phyloP scores from a whole-genome alignment of 30 jellyfish, hydroid and myxozoan genomes.

The Hydractinia echinata region DNA sequence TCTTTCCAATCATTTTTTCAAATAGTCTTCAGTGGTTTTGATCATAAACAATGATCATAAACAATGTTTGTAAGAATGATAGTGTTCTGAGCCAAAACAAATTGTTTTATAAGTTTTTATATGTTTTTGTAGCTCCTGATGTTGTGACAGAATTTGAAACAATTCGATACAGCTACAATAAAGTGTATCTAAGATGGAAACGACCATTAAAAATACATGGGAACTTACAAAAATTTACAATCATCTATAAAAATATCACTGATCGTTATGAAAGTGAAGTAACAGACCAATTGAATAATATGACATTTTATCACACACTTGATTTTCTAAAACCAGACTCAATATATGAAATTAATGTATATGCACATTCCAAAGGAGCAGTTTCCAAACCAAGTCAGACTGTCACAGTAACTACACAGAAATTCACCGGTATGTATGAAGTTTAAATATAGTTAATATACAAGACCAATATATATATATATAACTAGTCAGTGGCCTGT shows the following conservation, averaged over 20 bases:
- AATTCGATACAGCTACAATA: background rate
- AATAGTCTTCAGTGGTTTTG: no score
- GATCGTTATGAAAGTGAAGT: constrained; percentile 14
- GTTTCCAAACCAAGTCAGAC: background rate
- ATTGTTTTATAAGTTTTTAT: no score
- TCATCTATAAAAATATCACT: constrained; percentile 50
- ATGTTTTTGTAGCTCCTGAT: background rate
- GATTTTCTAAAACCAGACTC: constrained; percentile 1
- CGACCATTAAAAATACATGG: constrained; percentile 70
- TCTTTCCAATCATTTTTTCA: no score
- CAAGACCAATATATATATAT: no score
- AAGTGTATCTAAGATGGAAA: constrained; percentile 50
- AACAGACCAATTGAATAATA: constrained; percentile 6
- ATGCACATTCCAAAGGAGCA: background rate
- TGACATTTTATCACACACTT: constrained; percentile 26
- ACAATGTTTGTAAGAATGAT: no score
- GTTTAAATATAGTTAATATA: background rate
- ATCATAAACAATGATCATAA: no score
- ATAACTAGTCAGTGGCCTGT: no score
- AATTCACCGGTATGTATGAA: background rate
- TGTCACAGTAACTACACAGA: background rate
- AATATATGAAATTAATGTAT: constrained; percentile 7
- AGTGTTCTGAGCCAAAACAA: no score
- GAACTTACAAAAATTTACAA: constrained; percentile 39
- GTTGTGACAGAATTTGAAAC: background rate